Percentiles rank a stretch among this genome's conserved stretches.
Evolutionary conservation across 2,113 vertebrate genomes (phyloP).

Genomic region (human (Homo sapiens)): DNA sequence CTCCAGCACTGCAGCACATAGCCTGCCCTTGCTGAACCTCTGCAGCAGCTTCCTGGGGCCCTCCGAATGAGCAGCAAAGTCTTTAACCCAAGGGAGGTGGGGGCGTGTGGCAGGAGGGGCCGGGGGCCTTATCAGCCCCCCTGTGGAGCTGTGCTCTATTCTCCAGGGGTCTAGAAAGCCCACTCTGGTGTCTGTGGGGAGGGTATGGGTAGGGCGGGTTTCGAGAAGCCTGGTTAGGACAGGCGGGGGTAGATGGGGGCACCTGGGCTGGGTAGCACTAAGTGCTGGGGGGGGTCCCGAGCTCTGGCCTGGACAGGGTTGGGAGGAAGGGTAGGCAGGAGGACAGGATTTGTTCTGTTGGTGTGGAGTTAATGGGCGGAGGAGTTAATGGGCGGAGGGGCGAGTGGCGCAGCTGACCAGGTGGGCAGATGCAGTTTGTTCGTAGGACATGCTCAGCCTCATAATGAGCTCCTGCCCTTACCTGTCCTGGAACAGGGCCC

Average conservation of each 20-base stretch:
- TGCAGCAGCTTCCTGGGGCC: background rate
- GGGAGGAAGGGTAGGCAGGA: background rate
- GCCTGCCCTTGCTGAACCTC: background rate
- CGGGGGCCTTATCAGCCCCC: background rate
- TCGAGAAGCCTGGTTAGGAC: background rate
- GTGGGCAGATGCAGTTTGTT: rapidly evolving
- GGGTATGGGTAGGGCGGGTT: too few species aligned
- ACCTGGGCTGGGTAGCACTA: background rate
- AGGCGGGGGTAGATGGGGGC: background rate
- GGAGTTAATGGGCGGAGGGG: background rate
- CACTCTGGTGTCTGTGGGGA: background rate
- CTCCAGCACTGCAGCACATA: rapidly evolving
- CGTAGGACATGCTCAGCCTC: rapidly evolving
- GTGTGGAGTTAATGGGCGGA: background rate
- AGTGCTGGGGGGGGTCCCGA: background rate
- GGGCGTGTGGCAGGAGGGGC: background rate
- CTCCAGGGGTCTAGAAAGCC: background rate
- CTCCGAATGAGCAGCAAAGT: background rate
- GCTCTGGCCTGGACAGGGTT: background rate
- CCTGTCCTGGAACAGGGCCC: background rate
- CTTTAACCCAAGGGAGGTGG: background rate
- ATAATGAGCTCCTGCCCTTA: too few species aligned
- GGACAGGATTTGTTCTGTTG: background rate
- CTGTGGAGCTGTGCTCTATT: background rate
- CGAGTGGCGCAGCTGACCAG: rapidly evolving